Conservation (phyloP, 2,797 vertebrate species). For the Gallinago stenura region DNA sequence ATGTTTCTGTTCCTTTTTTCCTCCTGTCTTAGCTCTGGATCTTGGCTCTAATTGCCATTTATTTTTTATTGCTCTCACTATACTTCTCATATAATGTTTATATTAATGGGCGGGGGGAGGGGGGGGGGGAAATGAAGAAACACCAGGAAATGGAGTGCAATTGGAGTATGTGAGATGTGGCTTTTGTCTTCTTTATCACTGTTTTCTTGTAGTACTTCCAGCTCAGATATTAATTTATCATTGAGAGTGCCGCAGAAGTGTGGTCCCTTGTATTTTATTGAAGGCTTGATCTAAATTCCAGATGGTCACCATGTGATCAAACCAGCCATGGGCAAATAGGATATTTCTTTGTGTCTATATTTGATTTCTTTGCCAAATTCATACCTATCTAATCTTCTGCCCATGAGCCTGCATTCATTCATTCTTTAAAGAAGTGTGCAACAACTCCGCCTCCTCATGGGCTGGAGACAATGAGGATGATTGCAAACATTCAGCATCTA, state of each 20-base stretch:
- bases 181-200: constrained; percentile 65
- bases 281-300: constrained; percentile 52
- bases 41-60: constrained; percentile 60
- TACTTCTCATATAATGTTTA: constrained; percentile 54
- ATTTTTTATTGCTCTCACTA: constrained; percentile 56
- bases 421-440: constrained; percentile 29
- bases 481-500: constrained; percentile 32
- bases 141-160: constrained; percentile 62
- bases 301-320: constrained; percentile 54
- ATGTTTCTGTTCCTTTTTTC: constrained; percentile 67
- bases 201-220: constrained; percentile 61
- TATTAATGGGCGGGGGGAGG: constrained; percentile 46
- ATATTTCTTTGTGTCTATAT: constrained; percentile 59
- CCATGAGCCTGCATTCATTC: constrained; percentile 37
- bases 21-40: constrained; percentile 57
- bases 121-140: constrained; percentile 43
- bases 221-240: constrained; percentile 68
- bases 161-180: constrained; percentile 59
- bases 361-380: constrained; percentile 55
- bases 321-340: constrained; percentile 64
- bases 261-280: constrained; percentile 27
- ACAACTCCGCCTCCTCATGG: constrained; percentile 5
- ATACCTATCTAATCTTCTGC: constrained; percentile 68
- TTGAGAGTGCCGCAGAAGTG: constrained; percentile 47
- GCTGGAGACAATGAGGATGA: constrained; percentile 21